Evolutionary conservation across 1,140 invertebrate genomes (phyloP).

Genomic region (Acromyrmex charruanus): DNA sequence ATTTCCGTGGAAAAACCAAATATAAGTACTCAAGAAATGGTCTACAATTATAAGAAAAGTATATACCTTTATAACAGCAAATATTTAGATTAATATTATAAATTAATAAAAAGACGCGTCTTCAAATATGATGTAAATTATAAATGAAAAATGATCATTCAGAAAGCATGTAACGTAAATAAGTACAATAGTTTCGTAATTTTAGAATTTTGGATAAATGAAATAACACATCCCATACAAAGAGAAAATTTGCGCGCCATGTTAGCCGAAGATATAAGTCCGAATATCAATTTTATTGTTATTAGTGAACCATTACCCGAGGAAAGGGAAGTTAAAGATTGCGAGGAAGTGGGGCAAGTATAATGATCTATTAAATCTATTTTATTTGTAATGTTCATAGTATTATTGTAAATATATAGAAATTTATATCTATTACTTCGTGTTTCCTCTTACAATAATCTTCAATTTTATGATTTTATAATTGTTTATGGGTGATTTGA

Average conservation of each 20-base stretch:
- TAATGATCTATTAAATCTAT: slow-evolving; percentile 25
- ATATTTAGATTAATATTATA: slow-evolving; percentile 3
- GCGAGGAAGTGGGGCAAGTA: slow-evolving; percentile 80
- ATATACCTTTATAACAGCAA: slow-evolving; percentile 10
- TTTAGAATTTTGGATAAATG: slow-evolving; percentile 79
- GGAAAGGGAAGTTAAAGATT: slow-evolving; percentile 77
- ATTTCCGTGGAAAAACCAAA: slow-evolving; percentile 68
- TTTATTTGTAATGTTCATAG: not conserved
- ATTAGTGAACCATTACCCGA: slow-evolving; percentile 80
- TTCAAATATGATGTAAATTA: not conserved
- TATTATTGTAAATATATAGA: not conserved
- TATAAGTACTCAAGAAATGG: slow-evolving; percentile 61
- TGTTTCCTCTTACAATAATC: not conserved
- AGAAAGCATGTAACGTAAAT: not conserved
- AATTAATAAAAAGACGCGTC: not conserved
- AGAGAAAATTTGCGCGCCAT: slow-evolving; percentile 76
- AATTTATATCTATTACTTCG: not conserved
- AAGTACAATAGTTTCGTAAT: slow-evolving; percentile 3
- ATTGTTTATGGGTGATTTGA: not conserved
- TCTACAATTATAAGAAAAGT: slow-evolving; percentile 77
- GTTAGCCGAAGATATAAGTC: slow-evolving; percentile 72
- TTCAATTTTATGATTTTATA: not conserved
- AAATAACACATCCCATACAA: slow-evolving; percentile 69
- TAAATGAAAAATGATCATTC: not conserved
- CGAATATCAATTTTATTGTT: slow-evolving; percentile 80